A percentile compares a stretch with the other conserved stretches of the same genome.
Conservation (phyloP, 2,113 vertebrate species). For the Chrysochloris asiatica region DNA sequence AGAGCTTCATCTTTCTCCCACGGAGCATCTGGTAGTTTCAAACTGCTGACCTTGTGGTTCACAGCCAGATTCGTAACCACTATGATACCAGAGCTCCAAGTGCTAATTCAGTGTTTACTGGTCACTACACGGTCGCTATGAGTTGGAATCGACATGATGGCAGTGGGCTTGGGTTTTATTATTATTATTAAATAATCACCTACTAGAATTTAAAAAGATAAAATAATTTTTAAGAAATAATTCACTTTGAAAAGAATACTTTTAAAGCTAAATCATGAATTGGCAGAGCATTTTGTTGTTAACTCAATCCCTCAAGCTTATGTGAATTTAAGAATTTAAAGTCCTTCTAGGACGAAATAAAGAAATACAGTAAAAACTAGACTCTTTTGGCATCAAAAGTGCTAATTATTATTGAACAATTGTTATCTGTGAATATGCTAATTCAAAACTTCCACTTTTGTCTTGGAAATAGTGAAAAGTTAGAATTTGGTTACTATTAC, state of each 20-base stretch:
- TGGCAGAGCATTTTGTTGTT: background rate
- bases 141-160: too few species aligned
- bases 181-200: slow-evolving; percentile 8
- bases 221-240: slow-evolving; percentile 40
- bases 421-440: slow-evolving; percentile 15
- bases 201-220: slow-evolving; percentile 20
- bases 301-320: slow-evolving; percentile 33
- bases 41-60: too few species aligned
- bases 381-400: background rate
- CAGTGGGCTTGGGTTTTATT: background rate
- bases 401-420: slow-evolving; percentile 14
- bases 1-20: too few species aligned
- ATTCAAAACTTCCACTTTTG: slow-evolving; percentile 30
- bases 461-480: slow-evolving; percentile 31
- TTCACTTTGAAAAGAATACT: slow-evolving; percentile 6
- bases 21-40: too few species aligned
- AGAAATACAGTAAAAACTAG: slow-evolving; percentile 36
- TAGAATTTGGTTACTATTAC: slow-evolving; percentile 5
- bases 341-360: slow-evolving; percentile 19
- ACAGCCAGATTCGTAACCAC: too few species aligned
- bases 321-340: slow-evolving; percentile 55
- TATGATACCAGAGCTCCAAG: too few species aligned
- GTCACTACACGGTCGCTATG: too few species aligned
- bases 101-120: background rate
- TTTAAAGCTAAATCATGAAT: slow-evolving; percentile 49